Conservation (phyloP, 2,797 vertebrate genomes). For the Rhincodon typus region DNA sequence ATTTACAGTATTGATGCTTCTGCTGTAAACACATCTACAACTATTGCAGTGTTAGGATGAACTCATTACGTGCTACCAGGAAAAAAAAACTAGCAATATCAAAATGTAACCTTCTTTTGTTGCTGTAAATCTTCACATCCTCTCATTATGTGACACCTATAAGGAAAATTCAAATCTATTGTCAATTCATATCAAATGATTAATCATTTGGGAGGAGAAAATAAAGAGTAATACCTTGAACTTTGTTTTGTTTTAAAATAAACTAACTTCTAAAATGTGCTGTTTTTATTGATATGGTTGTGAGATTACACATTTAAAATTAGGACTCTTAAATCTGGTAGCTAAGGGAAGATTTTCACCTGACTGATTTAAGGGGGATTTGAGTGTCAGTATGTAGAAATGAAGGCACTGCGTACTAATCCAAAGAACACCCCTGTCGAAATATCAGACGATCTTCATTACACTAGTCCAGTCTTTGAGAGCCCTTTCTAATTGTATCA, state of each 20-base stretch:
- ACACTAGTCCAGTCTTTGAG: background rate
- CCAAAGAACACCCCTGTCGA: background rate
- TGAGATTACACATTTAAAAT: background rate
- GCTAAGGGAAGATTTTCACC: too few species aligned
- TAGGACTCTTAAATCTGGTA: too few species aligned
- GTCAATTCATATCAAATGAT: background rate
- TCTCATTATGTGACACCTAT: background rate
- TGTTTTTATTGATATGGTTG: too few species aligned
- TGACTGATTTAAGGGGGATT: background rate
- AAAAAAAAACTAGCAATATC: background rate
- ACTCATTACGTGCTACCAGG: background rate
- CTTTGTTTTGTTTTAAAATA: too few species aligned
- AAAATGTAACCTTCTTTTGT: background rate
- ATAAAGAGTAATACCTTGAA: too few species aligned
- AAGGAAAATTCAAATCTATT: background rate
- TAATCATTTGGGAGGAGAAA: background rate
- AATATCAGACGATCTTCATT: background rate
- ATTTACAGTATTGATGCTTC: conserved; percentile 25
- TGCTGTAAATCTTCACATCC: background rate
- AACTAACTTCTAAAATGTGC: too few species aligned
- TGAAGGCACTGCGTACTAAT: background rate
- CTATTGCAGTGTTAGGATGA: conserved; percentile 16
- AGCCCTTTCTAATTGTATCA: background rate
- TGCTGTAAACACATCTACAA: conserved; percentile 13
- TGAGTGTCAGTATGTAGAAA: background rate